These are phyloP conservation scores for Spodoptera littoralis DNA, from an alignment of 2,888 invertebrate species.

Conservation along the genomic window DNA sequence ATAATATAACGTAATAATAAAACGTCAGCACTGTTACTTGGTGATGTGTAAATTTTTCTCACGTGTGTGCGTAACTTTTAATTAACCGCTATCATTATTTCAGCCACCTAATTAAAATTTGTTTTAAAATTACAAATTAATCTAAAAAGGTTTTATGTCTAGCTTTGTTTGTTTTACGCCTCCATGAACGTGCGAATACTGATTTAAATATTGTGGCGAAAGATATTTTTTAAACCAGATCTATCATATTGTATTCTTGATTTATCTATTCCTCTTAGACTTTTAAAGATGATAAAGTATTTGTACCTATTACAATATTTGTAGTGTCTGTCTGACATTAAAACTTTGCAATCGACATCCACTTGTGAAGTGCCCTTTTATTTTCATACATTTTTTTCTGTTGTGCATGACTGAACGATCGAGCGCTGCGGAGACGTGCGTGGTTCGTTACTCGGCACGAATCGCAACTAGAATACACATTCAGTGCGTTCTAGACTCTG, in stretches of 20 bases:
- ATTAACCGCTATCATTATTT: conserved; percentile 22
- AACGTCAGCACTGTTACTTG: conserved; percentile 5
- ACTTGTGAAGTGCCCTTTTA: conserved; percentile 16
- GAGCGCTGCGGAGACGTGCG: conserved; percentile 53
- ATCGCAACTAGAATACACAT: conserved; percentile 63
- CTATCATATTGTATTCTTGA: neutral
- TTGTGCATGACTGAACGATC: conserved; percentile 38
- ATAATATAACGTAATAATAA: conserved; percentile 9
- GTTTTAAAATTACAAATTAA: conserved; percentile 11
- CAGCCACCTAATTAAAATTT: conserved; percentile 27
- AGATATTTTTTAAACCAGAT: no score
- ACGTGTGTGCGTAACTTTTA: conserved; percentile 32
- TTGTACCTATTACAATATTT: neutral
- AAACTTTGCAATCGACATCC: conserved; percentile 10
- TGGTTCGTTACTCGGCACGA: conserved; percentile 77
- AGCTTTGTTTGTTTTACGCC: neutral
- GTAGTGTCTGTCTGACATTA: neutral
- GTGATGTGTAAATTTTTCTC: conserved; percentile 18
- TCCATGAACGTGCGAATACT: no score
- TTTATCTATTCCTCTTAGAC: neutral
- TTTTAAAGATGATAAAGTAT: neutral
- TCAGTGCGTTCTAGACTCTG: conserved; percentile 44
- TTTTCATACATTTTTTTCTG: conserved; percentile 38
- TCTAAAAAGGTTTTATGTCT: conserved; percentile 3
- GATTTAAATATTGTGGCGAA: no score